These are phyloP conservation scores for Lophura nycthemera DNA, from an alignment of 2,113 vertebrate genomes.

Conservation along the genomic window DNA sequence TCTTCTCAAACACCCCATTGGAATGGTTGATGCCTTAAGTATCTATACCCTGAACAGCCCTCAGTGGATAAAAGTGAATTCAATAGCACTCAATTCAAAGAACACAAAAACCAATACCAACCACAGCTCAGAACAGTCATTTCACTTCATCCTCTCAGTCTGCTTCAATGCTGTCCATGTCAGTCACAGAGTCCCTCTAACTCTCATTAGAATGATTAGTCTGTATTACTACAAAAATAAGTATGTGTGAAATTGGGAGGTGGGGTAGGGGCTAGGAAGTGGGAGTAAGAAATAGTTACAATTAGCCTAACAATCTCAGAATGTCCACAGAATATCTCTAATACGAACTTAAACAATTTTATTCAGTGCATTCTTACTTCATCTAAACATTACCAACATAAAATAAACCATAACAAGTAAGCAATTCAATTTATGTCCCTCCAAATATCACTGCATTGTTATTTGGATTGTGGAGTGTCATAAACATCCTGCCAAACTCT, in stretches of 20 bases:
- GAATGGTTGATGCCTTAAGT: not conserved
- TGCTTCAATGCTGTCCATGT: not conserved
- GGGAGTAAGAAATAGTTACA: not conserved
- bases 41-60: not conserved
- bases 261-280: rapidly evolving
- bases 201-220: not conserved
- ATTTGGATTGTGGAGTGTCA: not conserved
- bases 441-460: not conserved
- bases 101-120: not conserved
- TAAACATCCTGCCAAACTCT: not conserved
- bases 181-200: not conserved
- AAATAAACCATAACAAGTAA: not conserved
- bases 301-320: not conserved
- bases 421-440: not conserved
- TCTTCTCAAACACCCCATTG: not conserved
- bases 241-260: not conserved
- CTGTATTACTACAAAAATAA: not conserved
- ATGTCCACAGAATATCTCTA: not conserved
- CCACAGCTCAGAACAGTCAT: not conserved
- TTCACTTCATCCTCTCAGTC: not conserved
- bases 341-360: not conserved
- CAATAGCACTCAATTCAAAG: not conserved
- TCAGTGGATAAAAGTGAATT: not conserved
- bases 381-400: not conserved
- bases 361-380: not conserved